Conservation (phyloP, 2,113 vertebrate genomes). For the Thunnus thynnus region DNA sequence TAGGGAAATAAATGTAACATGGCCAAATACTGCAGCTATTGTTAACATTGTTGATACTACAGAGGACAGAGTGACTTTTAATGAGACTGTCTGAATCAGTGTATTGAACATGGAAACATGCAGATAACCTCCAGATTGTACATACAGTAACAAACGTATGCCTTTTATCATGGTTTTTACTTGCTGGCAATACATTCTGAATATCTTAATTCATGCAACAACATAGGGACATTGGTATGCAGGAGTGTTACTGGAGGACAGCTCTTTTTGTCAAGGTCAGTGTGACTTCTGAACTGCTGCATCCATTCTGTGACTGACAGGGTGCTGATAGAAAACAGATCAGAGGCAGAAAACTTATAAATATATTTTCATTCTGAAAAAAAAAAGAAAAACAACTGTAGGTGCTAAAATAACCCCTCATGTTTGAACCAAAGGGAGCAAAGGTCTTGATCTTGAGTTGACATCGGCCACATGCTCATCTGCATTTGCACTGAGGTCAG, state of each 20-base stretch:
- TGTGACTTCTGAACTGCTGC: slow-evolving; percentile 61
- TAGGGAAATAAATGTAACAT: slow-evolving; percentile 22
- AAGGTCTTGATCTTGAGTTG: slow-evolving; percentile 69
- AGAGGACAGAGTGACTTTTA: slow-evolving; percentile 19
- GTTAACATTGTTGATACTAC: slow-evolving; percentile 5
- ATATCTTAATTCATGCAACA: slow-evolving; percentile 51
- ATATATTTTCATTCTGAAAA: slow-evolving; percentile 50
- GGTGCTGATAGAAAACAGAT: slow-evolving; percentile 61
- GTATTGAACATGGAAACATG: not conserved
- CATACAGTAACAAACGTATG: not conserved
- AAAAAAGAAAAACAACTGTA: slow-evolving; percentile 38
- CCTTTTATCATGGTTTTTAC: too few species aligned
- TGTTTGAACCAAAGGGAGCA: slow-evolving; percentile 66
- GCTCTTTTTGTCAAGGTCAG: slow-evolving; percentile 68
- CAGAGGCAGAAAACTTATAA: slow-evolving; percentile 48
- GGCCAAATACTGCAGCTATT: not conserved
- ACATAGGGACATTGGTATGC: slow-evolving; percentile 57
- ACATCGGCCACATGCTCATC: slow-evolving; percentile 70
- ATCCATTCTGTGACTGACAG: slow-evolving; percentile 58
- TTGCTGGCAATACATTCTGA: not conserved
- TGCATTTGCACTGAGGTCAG: slow-evolving; percentile 80
- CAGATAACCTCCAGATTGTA: not conserved
- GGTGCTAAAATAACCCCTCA: slow-evolving; percentile 62
- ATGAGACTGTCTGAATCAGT: slow-evolving; percentile 24
- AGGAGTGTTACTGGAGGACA: slow-evolving; percentile 20